Percentiles rank a stretch among this genome's conserved stretches.
phyloP scores from a whole-genome alignment of 2,888 invertebrate genomes.

The Napeogenes inachia region DNA sequence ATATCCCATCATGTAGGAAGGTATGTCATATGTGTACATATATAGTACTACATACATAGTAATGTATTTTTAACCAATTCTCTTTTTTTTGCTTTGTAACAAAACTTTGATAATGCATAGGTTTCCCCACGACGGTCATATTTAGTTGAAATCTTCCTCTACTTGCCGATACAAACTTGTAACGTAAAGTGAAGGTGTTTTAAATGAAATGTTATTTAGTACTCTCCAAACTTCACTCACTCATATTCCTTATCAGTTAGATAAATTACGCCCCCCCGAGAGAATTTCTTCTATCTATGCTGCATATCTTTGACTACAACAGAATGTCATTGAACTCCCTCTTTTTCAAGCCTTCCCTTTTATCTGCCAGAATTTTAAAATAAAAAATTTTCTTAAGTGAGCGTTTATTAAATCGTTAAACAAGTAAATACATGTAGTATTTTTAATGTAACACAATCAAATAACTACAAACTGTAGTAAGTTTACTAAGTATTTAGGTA shows the following conservation, averaged over 20 bases:
- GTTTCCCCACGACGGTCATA: not conserved
- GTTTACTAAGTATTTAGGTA: too few species aligned
- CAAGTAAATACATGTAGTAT: too few species aligned
- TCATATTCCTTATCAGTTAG: slow-evolving; percentile 8
- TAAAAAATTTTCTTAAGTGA: too few species aligned
- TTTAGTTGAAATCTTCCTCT: slow-evolving; percentile 4
- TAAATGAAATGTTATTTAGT: slow-evolving; percentile 11
- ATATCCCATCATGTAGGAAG: too few species aligned
- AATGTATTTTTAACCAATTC: not conserved
- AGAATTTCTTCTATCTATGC: slow-evolving; percentile 4
- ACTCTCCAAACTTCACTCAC: slow-evolving; percentile 3
- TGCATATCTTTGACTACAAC: slow-evolving; percentile 10
- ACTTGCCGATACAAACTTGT: slow-evolving; percentile 1
- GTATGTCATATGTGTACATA: too few species aligned
- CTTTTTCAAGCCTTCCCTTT: too few species aligned
- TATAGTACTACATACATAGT: not conserved
- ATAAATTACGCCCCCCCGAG: slow-evolving; percentile 8
- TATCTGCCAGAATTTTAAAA: too few species aligned
- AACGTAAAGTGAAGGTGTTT: slow-evolving; percentile 2
- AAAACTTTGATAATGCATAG: not conserved
- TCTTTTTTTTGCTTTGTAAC: not conserved
- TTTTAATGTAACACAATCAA: too few species aligned
- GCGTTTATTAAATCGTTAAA: too few species aligned
- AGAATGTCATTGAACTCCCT: not conserved
- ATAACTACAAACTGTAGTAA: too few species aligned